Base-by-base conservation (phyloP, 2,113 vertebrate species). In the Plectropomus leopardus region DNA sequence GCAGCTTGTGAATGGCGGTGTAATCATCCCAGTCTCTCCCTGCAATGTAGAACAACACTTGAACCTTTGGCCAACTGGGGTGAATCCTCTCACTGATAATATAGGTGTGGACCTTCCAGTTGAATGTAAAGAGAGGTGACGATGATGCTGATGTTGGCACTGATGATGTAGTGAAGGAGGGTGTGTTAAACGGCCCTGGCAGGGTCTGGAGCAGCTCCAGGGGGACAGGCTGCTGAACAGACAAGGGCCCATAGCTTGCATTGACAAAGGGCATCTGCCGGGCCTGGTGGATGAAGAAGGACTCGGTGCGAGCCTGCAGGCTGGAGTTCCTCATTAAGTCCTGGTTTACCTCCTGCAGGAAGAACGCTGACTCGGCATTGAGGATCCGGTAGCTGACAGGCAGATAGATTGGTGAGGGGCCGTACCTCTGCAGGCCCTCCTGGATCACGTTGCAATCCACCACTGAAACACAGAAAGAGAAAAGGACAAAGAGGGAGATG, bases 1-100 rank as follows among this genome's bases (percentile, higher is more conserved):
- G 98, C 84, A 99, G 94, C 72, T 80, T 92, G 60, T 97, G 96
- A 0, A 81, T 69, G 0, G 93, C 84, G 40, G 93, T 93, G 10
- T 93, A 94, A 71, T 97, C 96, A 5, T 96, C 97, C 98, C 98
- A 99, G 92, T 97, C 97, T 51, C 97, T 83, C 74, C 98, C 98
- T 54, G 95, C 93, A 0, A 98, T 28, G 66, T 97, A 95, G 93
- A 99, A 99, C 36, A 99, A 92, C 23, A 98, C 94, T 87, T 99
- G 98, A 5, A 97, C 96, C 75, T 94, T 93, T 1, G 98, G 97
- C 90, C 94, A 96, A 86, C 94, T 96, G 11, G 85, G 93, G 89
- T 97, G 96, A 80, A 99, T 91, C 76, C 93, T 93, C 50, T 96
- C 93, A 2, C 83, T 96, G 81, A 99, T 94, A 32, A 99, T 93